phyloP scores from a whole-genome alignment of 2,113 vertebrate genomes.

The Stigmatopora nigra region DNA sequence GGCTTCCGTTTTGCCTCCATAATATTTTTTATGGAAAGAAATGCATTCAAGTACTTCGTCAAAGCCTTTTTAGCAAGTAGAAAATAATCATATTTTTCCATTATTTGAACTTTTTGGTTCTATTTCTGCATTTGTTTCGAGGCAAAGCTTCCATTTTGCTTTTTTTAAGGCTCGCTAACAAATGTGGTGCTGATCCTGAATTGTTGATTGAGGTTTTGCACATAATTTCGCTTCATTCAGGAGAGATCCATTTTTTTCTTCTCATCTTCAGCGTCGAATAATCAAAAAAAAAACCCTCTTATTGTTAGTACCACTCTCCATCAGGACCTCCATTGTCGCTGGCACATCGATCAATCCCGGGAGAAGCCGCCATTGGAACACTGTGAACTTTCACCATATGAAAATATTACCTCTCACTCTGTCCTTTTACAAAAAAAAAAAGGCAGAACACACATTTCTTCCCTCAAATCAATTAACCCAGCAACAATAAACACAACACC shows the following conservation, averaged over 20 bases:
- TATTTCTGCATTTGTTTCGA: too few relatives aligned
- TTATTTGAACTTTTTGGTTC: too few relatives aligned
- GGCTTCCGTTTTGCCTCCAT: too few relatives aligned
- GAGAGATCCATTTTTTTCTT: not conserved
- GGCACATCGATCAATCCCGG: not conserved
- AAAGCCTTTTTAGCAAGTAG: too few relatives aligned
- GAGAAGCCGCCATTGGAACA: not conserved
- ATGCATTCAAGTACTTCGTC: too few relatives aligned
- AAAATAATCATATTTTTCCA: too few relatives aligned
- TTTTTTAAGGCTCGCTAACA: too few relatives aligned
- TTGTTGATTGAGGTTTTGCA: not conserved
- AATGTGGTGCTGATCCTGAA: not conserved
- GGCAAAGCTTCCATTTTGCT: too few relatives aligned
- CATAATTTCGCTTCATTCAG: not conserved
- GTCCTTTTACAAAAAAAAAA: not conserved
- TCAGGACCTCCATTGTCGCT: not conserved
- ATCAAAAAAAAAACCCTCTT: not conserved
- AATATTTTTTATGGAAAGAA: too few relatives aligned
- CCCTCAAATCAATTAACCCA: slow-evolving; percentile 34
- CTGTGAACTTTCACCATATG: not conserved
- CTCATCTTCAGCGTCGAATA: not conserved
- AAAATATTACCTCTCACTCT: not conserved
- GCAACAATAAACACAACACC: slow-evolving; percentile 18
- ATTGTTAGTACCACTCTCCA: not conserved
- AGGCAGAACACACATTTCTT: not conserved